Conservation (phyloP, 2,888 invertebrate species). For the Xanthorhoe spadicearia region DNA sequence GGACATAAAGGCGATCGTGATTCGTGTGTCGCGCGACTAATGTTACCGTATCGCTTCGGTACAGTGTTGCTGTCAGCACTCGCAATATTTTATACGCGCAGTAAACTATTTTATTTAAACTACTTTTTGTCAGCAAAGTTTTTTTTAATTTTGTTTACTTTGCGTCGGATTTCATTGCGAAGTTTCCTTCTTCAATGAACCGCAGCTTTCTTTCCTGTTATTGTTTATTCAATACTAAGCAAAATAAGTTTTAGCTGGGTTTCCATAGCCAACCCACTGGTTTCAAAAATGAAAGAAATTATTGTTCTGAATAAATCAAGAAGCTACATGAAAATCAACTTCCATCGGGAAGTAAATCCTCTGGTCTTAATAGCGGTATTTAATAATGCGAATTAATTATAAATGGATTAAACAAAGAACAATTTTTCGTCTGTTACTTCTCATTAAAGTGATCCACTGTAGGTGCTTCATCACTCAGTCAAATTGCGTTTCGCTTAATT, state of each 20-base stretch:
- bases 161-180: constrained; percentile 1
- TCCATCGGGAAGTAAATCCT: constrained; percentile 25
- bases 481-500: constrained; percentile 85
- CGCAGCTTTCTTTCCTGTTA: constrained; percentile 8
- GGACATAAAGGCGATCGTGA: constrained; percentile 68
- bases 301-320: neutral
- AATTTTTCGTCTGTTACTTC: constrained; percentile 79
- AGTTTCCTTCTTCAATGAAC: constrained; percentile 12
- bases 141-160: constrained; percentile 16
- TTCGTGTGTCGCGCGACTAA: constrained; percentile 62
- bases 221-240: constrained; percentile 17
- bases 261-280: constrained; percentile 9
- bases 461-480: constrained; percentile 84
- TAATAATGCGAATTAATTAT: constrained; percentile 54
- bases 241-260: constrained; percentile 3
- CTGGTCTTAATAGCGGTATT: constrained; percentile 32
- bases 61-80: constrained; percentile 45
- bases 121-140: constrained; percentile 16
- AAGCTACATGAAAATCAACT: constrained; percentile 12
- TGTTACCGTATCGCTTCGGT: constrained; percentile 58
- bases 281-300: constrained; percentile 8
- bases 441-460: constrained; percentile 82
- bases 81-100: constrained; percentile 19
- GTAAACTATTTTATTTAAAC: constrained; percentile 11
- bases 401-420: constrained; percentile 69